Evolutionary conservation across 2,888 invertebrate genomes (phyloP).

Genomic region (Tanytarsus gracilentus): DNA sequence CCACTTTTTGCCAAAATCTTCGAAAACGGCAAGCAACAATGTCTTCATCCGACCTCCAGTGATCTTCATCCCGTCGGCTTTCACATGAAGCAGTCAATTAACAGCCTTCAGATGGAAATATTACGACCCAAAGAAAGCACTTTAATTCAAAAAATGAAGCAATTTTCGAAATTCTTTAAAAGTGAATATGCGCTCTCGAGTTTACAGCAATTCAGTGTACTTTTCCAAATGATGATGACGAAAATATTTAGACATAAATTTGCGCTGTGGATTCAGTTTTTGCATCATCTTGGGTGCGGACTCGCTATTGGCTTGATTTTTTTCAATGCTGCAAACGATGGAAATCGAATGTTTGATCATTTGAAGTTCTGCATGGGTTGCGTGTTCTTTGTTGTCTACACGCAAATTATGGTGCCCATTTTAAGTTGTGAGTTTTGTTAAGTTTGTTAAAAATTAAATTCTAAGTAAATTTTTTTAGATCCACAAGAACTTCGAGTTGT

Average conservation of each 20-base stretch:
- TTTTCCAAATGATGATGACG: constrained; percentile 51
- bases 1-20: constrained; percentile 47
- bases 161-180: constrained; percentile 40
- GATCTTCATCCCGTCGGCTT: too few species aligned
- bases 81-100: constrained; percentile 12
- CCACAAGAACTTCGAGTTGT: constrained; percentile 59
- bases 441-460: constrained; percentile 7
- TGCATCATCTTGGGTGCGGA: constrained; percentile 54
- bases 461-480: constrained; percentile 44
- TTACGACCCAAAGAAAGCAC: constrained; percentile 33
- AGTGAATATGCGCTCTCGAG: constrained; percentile 46
- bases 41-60: constrained; percentile 29
- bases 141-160: constrained; percentile 47
- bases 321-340: constrained; percentile 54
- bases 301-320: constrained; percentile 49
- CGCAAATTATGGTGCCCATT: constrained; percentile 60
- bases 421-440: constrained; percentile 51
- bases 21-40: constrained; percentile 50
- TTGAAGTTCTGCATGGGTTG: constrained; percentile 58
- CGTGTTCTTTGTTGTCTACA: constrained; percentile 57
- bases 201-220: constrained; percentile 51
- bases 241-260: constrained; percentile 52
- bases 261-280: constrained; percentile 51
- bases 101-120: constrained; percentile 7
- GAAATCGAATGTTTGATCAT: constrained; percentile 58